These are phyloP conservation scores for Aramus guarauna DNA, from an alignment of 2,113 vertebrate genomes.

Conservation along the genomic window DNA sequence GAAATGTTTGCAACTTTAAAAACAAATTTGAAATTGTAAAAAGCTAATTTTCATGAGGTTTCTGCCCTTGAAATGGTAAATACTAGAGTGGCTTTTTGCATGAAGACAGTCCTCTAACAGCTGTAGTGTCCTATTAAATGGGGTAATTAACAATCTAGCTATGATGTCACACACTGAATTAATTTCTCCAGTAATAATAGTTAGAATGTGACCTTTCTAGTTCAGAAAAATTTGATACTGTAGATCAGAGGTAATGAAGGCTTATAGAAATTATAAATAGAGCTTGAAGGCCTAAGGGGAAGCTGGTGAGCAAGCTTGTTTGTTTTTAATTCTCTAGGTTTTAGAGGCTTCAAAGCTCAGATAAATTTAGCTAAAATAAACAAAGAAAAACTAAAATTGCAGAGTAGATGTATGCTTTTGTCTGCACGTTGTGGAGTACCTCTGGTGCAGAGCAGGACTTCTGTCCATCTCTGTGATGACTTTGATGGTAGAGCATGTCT, in stretches of 20 bases:
- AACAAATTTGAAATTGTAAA: neutral
- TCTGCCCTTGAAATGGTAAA: neutral
- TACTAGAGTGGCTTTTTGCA: neutral
- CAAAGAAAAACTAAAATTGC: neutral
- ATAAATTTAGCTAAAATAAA: neutral
- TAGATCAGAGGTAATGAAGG: neutral
- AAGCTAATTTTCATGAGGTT: neutral
- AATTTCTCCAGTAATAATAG: constrained; percentile 39
- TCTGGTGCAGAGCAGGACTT: neutral
- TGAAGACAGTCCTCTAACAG: neutral
- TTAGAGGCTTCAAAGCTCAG: neutral
- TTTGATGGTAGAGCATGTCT: neutral
- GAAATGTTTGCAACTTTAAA: neutral
- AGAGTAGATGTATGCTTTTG: neutral
- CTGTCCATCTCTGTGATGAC: neutral
- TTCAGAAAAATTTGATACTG: constrained; percentile 35
- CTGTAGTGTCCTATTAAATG: neutral
- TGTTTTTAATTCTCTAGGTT: neutral
- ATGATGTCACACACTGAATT: constrained; percentile 34
- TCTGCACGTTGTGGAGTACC: neutral
- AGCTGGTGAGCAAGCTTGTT: neutral
- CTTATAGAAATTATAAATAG: constrained; percentile 48
- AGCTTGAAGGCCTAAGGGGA: neutral
- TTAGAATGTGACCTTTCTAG: constrained; percentile 45
- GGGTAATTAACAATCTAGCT: constrained; percentile 27